A percentile compares a stretch with the other conserved stretches of the same genome.
Conservation (phyloP, 2,113 vertebrate species). For the Engraulis encrasicolus region DNA sequence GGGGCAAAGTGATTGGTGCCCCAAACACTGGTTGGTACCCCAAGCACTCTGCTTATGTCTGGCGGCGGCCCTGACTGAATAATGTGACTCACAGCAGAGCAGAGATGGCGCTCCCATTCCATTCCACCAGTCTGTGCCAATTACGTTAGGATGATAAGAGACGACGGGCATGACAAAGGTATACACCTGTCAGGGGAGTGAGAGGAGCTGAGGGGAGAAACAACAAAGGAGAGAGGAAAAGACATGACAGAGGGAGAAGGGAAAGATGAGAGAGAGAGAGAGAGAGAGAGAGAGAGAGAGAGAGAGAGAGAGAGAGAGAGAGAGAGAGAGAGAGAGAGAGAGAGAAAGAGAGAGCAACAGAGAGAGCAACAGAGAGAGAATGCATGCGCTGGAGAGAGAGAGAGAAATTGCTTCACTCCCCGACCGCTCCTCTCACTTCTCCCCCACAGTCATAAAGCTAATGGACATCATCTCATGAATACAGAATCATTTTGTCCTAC, state of each 20-base stretch:
- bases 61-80: too few species aligned
- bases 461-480: slow-evolving; percentile 12
- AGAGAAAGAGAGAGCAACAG: neutral
- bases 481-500: slow-evolving; percentile 1
- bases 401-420: neutral
- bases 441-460: neutral
- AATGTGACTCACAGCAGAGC: neutral
- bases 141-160: neutral
- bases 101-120: neutral
- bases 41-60: too few species aligned
- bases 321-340: neutral
- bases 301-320: neutral
- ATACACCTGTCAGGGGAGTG: too few species aligned
- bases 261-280: neutral
- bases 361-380: neutral
- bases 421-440: neutral
- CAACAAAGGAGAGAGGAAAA: too few species aligned
- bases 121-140: neutral
- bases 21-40: too few species aligned
- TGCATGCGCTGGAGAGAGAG: neutral
- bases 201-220: too few species aligned
- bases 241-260: neutral
- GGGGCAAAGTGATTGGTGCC: too few species aligned
- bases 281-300: neutral
- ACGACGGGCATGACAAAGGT: neutral